phyloP scores from a whole-genome alignment of 2,888 invertebrate species.

The Tridacna gigas region DNA sequence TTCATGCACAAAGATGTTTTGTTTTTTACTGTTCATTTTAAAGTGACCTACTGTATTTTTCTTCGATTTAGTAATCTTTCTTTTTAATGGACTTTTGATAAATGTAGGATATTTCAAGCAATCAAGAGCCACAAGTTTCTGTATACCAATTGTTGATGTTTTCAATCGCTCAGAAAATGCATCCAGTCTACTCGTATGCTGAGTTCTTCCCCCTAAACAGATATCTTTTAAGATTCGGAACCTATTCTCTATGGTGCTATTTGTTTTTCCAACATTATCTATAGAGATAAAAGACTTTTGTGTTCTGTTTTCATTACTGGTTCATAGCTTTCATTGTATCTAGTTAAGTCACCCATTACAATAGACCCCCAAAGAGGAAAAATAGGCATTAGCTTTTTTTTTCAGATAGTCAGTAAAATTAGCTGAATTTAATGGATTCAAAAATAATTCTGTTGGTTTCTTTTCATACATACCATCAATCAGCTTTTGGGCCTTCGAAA shows the following conservation, averaged over 20 bases:
- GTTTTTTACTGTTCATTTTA: not conserved
- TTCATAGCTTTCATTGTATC: slow-evolving; percentile 15
- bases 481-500: no score
- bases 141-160: slow-evolving; percentile 7
- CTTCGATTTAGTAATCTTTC: not conserved
- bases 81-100: not conserved
- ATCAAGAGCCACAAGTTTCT: slow-evolving; percentile 19
- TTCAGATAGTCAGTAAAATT: slow-evolving; percentile 20
- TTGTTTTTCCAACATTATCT: slow-evolving; percentile 32
- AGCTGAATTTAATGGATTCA: slow-evolving; percentile 13
- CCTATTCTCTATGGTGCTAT: no score
- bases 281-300: not conserved
- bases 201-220: slow-evolving; percentile 19
- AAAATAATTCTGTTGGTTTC: not conserved
- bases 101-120: slow-evolving; percentile 10
- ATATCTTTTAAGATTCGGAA: slow-evolving; percentile 42
- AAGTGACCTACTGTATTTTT: not conserved
- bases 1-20: not conserved
- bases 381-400: slow-evolving; percentile 17
- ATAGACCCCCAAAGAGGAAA: slow-evolving; percentile 34
- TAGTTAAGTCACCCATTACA: slow-evolving; percentile 34
- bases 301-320: not conserved
- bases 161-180: slow-evolving; percentile 36
- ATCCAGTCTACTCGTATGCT: slow-evolving; percentile 41
- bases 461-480: no score